Evolutionary conservation across 2,888 invertebrate species (phyloP).

Genomic region (Ferrisia virgata): DNA sequence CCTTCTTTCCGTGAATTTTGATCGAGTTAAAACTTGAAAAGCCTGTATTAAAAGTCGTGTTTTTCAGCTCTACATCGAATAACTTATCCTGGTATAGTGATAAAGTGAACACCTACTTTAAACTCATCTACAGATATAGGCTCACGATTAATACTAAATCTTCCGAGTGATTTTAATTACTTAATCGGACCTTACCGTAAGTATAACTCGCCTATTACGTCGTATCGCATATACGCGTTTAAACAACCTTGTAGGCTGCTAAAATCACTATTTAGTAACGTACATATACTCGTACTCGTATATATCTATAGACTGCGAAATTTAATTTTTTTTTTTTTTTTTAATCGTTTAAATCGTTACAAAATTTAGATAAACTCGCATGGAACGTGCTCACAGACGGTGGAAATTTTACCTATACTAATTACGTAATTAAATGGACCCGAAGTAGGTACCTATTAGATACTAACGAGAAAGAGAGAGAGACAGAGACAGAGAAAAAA

Average conservation of each 20-base stretch:
- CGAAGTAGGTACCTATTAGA: background rate
- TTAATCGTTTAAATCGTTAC: background rate
- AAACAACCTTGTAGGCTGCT: slow-evolving; percentile 5
- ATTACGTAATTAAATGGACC: background rate
- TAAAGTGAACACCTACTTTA: too few relatives aligned
- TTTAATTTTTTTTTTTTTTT: slow-evolving; percentile 1
- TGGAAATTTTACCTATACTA: background rate
- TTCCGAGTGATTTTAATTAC: background rate
- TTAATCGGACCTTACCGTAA: background rate
- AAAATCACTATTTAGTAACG: background rate
- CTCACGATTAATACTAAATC: slow-evolving; percentile 20
- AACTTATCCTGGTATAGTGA: too few relatives aligned
- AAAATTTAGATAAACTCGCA: slow-evolving; percentile 1
- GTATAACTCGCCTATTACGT: background rate
- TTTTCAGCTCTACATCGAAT: too few relatives aligned
- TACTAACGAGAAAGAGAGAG: background rate
- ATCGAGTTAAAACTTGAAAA: too few relatives aligned
- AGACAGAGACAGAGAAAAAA: too few relatives aligned
- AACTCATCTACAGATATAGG: background rate
- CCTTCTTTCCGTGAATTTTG: too few relatives aligned
- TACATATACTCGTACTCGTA: background rate
- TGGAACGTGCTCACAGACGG: background rate
- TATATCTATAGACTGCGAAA: background rate
- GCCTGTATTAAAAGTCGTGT: too few relatives aligned
- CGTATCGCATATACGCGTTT: background rate